Percentiles rank a stretch among this genome's conserved stretches.
phyloP scores from a whole-genome alignment of 1,140 invertebrate genomes.

The Coptotermes formosanus region DNA sequence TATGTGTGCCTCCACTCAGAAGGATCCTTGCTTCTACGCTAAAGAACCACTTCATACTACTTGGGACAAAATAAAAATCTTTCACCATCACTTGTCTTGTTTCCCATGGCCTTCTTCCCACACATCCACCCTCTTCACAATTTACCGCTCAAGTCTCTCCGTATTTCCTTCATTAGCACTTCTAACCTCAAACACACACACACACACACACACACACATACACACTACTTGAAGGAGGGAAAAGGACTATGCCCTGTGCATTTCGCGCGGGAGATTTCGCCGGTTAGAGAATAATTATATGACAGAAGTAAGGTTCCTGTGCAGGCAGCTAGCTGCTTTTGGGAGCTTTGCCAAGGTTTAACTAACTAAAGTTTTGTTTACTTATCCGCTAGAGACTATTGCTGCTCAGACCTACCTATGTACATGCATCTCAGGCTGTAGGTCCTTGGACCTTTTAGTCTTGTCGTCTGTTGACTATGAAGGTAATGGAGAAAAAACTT shows the following conservation, averaged over 20 bases:
- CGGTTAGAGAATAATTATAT: conserved; percentile 4
- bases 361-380: conserved; percentile 10
- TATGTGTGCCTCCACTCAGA: neutral
- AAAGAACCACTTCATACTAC: neutral
- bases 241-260: neutral
- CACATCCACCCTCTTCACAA: neutral
- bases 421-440: neutral
- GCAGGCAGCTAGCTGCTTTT: neutral
- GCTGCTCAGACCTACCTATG: neutral
- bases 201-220: neutral
- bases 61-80: neutral
- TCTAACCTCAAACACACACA: conserved; percentile 15
- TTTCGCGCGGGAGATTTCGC: neutral
- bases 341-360: conserved; percentile 17
- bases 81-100: conserved; percentile 3
- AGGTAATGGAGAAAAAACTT: neutral
- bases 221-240: neutral
- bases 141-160: neutral
- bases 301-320: neutral
- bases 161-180: neutral
- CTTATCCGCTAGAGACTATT: neutral
- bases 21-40: neutral
- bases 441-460: neutral
- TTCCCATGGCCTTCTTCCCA: neutral
- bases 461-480: neutral